Evolutionary conservation across 30 jellyfish, hydroid and myxozoan genomes (phyloP), one percentile per base, ranked within the genome.

Genomic region (Aurelia sp.): DNA sequence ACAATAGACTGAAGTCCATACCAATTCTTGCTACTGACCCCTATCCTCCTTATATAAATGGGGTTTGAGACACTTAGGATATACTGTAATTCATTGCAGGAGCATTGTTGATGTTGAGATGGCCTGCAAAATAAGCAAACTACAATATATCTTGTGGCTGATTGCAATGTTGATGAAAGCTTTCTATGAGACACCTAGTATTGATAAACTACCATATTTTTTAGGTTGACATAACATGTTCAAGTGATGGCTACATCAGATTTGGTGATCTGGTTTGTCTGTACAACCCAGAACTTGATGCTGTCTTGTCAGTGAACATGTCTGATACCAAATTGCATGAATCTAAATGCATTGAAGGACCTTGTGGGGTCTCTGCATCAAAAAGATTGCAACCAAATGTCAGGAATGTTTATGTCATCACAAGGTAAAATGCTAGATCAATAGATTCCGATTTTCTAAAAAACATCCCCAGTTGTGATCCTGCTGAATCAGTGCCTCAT

Each of bases 281-380:
- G 33, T 88, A 89, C 47, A 89, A 89, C 76, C 95, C 94, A 18
- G 86, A 78, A 15, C n/a, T 67, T 8, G 96, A 94, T 60, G 83
- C 79, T 50, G 84, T 59, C 6, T 65, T 94, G 41, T 89, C 99
- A 41, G 94, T 94, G 3, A 84, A 89, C 68, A 73, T 94, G 96
- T 40, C 99, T 3, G 97, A 77, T 63, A 94, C 87, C 65, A 93
- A 85, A 60, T 73, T 94, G 31, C 97, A 82, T 65, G 97, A 94
- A 68, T 74, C 96, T 7, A 89, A 94, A 31, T 21, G 63, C 20
- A 68, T 93, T 59, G 89, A 86, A 40, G 95, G 94, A 22, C 97
- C 97, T 9, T 94, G 99, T 84, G 92, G 99, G n/a, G 97, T 94
- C 22, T 89, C 99, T 31, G 97, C 94, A 3, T 94, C 99, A 21